phyloP scores from a whole-genome alignment of 2,113 vertebrate species.

The Cranoglanis bouderius region DNA sequence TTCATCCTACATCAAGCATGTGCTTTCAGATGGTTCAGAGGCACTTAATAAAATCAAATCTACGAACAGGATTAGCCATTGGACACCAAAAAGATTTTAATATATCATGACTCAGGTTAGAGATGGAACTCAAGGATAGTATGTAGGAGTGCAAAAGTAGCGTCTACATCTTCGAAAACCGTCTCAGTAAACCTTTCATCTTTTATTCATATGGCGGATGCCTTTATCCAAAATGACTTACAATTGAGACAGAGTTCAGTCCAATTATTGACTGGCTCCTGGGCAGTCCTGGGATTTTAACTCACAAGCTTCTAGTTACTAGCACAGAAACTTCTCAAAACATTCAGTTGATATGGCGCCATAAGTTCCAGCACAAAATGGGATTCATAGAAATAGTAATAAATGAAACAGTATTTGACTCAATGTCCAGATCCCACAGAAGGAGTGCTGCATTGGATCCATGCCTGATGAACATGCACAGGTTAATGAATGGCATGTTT shows the following conservation, averaged over 20 bases:
- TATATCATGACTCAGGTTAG: not conserved
- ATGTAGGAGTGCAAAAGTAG: not conserved
- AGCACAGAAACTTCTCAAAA: not conserved
- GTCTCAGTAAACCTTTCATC: not conserved
- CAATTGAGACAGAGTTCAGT: not conserved
- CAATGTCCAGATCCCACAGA: not conserved
- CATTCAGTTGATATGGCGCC: not conserved
- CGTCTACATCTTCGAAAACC: not conserved
- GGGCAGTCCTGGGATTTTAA: not conserved
- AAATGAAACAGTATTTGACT: not conserved
- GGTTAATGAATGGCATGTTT: conserved; percentile 39
- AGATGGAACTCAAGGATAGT: not conserved
- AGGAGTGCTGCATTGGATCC: not conserved
- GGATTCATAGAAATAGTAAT: not conserved
- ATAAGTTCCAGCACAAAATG: not conserved
- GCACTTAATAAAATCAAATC: conserved; percentile 7
- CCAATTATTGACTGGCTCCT: not conserved
- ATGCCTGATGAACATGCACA: not conserved
- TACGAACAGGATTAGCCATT: not conserved
- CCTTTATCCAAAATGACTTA: not conserved
- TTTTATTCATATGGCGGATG: not conserved
- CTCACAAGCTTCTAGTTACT: not conserved
- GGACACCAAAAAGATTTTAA: not conserved
- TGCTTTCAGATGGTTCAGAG: conserved; percentile 15
- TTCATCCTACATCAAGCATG: not conserved